A percentile compares a stretch with the other conserved stretches of the same genome.
These are phyloP conservation scores for Phaethornis superciliosus DNA, from an alignment of 2,113 vertebrate species.

Conservation along the genomic window DNA sequence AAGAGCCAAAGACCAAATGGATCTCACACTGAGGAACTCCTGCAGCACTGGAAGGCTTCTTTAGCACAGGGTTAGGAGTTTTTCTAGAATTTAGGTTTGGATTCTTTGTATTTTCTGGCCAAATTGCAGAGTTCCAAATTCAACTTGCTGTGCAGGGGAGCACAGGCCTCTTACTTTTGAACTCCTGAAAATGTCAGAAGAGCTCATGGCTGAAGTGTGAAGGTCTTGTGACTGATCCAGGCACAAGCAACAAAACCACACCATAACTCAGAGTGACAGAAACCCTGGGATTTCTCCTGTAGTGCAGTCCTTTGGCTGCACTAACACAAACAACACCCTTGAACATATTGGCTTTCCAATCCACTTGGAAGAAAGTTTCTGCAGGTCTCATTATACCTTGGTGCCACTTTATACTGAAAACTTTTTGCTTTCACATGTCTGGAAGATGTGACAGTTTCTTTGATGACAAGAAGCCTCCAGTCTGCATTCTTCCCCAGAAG, in stretches of 20 bases:
- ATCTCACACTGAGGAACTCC: background rate
- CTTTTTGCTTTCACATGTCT: background rate
- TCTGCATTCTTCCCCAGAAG: background rate
- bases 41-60: background rate
- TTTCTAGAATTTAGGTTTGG: background rate
- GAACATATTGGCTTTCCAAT: background rate
- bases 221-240: background rate
- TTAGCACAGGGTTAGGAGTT: background rate
- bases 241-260: rapidly evolving
- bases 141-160: background rate
- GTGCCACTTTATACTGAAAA: background rate
- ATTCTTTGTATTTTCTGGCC: background rate
- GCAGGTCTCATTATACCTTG: background rate
- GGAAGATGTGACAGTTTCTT: background rate
- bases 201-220: background rate
- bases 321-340: background rate
- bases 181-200: background rate
- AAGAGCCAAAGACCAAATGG: background rate
- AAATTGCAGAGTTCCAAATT: background rate
- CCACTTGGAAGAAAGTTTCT: background rate
- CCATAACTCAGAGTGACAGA: background rate
- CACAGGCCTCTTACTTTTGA: background rate
- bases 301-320: background rate
- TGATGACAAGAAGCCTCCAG: background rate
- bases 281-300: background rate